These are phyloP conservation scores for Halcyon leucocephala DNA, from an alignment of 2,797 vertebrate genomes.

Conservation along the genomic window DNA sequence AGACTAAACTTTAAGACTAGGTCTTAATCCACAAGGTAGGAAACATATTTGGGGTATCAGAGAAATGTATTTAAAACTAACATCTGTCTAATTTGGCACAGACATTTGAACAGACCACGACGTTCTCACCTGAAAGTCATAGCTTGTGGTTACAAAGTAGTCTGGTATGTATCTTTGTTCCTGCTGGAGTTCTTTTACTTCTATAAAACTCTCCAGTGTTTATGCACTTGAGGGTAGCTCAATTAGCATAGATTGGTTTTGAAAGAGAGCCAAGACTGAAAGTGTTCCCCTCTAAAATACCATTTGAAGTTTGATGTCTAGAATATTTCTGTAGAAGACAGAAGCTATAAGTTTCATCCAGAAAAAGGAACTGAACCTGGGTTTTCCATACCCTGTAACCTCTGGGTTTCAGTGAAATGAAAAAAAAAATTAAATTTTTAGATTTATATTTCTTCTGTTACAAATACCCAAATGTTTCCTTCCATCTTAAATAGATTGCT, in stretches of 20 bases:
- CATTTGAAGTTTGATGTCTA: background rate
- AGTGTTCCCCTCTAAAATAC: background rate
- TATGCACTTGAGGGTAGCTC: background rate
- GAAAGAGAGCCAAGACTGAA: background rate
- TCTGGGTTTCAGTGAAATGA: background rate
- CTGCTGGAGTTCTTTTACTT: background rate
- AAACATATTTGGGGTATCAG: background rate
- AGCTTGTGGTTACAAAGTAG: background rate
- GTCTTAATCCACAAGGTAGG: background rate
- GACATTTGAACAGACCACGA: background rate
- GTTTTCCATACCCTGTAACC: background rate
- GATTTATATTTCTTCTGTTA: background rate
- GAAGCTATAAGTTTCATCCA: background rate
- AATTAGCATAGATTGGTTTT: background rate
- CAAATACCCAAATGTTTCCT: background rate
- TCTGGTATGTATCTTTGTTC: background rate
- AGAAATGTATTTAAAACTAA: background rate
- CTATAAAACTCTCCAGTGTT: background rate
- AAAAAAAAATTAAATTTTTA: background rate
- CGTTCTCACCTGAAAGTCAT: background rate
- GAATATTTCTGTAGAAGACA: background rate
- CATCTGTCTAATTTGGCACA: background rate
- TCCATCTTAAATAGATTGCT: background rate
- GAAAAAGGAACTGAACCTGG: background rate
- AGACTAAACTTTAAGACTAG: background rate